Evolutionary conservation across 2,797 vertebrate genomes (phyloP), one percentile per base, ranked within the genome.

Genomic region (Petrocephalus sullivani): DNA sequence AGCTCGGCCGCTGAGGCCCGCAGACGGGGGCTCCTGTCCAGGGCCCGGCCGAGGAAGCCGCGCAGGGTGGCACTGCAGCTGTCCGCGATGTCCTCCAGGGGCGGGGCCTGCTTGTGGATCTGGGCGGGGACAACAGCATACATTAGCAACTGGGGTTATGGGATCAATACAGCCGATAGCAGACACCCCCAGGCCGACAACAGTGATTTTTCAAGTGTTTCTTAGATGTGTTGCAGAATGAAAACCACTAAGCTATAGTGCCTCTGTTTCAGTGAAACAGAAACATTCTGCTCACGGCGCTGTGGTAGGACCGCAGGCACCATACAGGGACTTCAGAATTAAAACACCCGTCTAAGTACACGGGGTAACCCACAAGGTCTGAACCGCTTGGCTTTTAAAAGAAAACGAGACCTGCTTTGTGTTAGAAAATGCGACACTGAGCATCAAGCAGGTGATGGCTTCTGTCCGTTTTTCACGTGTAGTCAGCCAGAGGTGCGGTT

Each of bases 21-120:
- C 33, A 94, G 96, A 0, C 95, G 94, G 0, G 97, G 98, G 91
- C 97, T 97, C 91, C 96, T 96, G 90, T 98, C 97, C 89, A 99
- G 90, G 4, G 97, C 95, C 0, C 96, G 95, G 90, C 95, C 95
- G 67, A 99, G 95, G 87, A 99, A 94, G 71, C 92, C 92, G 81
- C 96, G 96, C 96, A 99, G 97, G 87, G 93, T 89, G 0, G 90
- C 93, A 90, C 97, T 98, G 92, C 98, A 99, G 93, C 97, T 96
- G 21, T 96, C 96, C 0, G 96, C 93, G 51, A 99, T 97, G 90
- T 99, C 98, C 89, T 99, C 98, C 57, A 99, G 91, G 0, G 98
- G 98, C 0, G 98, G 98, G 0, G 98, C 98, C 91, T 97, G 97
- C 88, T 98, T 99, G 93, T 99, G 97, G 91, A 99, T 99, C 98